phyloP scores from a whole-genome alignment of 1,140 invertebrate genomes.

The Acromyrmex charruanus region DNA sequence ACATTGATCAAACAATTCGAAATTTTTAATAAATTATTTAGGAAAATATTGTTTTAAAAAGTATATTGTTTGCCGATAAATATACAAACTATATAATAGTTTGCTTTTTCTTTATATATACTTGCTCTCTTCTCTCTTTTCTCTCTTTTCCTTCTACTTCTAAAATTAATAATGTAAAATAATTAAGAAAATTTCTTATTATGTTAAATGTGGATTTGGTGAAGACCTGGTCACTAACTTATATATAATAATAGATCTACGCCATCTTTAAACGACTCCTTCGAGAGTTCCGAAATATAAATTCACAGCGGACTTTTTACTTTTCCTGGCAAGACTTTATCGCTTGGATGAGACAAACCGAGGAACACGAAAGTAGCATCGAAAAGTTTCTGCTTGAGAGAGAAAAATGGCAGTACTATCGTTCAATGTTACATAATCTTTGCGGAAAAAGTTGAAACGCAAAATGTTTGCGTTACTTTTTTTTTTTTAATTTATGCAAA shows the following conservation, averaged over 20 bases:
- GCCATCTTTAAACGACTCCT: constrained; percentile 33
- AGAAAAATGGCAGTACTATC: constrained; percentile 2
- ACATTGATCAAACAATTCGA: not conserved
- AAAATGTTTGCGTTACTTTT: constrained; percentile 6
- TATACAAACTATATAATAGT: not conserved
- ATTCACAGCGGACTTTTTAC: constrained; percentile 44
- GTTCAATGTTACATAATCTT: constrained; percentile 26
- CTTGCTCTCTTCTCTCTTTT: not conserved
- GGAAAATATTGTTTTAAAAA: not conserved
- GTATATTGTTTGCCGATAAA: constrained; percentile 1
- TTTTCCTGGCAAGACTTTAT: constrained; percentile 46
- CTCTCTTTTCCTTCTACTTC: not conserved
- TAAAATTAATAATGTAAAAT: constrained; percentile 19
- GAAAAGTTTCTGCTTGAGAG: constrained; percentile 36
- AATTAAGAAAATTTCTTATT: not conserved
- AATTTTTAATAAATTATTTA: not conserved
- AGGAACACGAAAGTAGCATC: constrained; percentile 47
- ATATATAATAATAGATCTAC: constrained; percentile 24
- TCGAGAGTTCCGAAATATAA: constrained; percentile 55
- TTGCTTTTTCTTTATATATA: not conserved
- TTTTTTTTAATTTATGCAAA: constrained; percentile 11
- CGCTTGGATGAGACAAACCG: constrained; percentile 47
- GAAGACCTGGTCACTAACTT: not conserved
- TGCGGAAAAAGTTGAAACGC: not conserved
- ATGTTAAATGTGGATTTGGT: constrained; percentile 4